Evolutionary conservation across 1,140 invertebrate genomes (phyloP).

Genomic region (Ceratina japonica): DNA sequence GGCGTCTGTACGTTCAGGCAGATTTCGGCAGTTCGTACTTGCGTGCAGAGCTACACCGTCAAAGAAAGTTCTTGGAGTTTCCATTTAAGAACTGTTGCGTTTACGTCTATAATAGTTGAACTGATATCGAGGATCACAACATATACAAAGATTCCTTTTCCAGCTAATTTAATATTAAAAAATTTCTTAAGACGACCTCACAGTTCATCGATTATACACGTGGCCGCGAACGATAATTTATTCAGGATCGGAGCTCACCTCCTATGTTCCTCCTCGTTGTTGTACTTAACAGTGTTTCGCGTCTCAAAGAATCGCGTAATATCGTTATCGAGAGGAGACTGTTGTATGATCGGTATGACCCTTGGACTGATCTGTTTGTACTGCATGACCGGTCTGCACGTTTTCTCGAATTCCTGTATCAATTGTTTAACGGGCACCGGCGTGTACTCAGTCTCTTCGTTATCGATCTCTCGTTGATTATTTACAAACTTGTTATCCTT

Average conservation of each 20-base stretch:
- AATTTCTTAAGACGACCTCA: too few relatives aligned
- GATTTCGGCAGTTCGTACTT: too few relatives aligned
- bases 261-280: constrained; percentile 32
- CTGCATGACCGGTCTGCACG: constrained; percentile 79
- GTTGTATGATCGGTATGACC: constrained; percentile 63
- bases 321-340: constrained; percentile 65
- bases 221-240: background rate
- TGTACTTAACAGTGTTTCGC: constrained; percentile 50
- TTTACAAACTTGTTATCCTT: constrained; percentile 19
- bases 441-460: constrained; percentile 78
- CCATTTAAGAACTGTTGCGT: too few relatives aligned
- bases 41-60: too few relatives aligned
- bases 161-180: too few relatives aligned
- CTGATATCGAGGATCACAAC: too few relatives aligned
- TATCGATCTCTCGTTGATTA: constrained; percentile 50
- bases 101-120: too few relatives aligned
- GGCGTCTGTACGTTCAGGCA: too few relatives aligned
- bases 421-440: constrained; percentile 83
- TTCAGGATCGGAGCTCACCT: constrained; percentile 23
- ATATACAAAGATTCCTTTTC: too few relatives aligned
- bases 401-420: constrained; percentile 84
- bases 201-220: background rate
- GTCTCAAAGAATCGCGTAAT: constrained; percentile 75
- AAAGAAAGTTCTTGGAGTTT: too few relatives aligned
- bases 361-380: constrained; percentile 80